These are phyloP conservation scores for Cotesia glomerata DNA, from an alignment of 1,140 invertebrate genomes.

Conservation along the genomic window DNA sequence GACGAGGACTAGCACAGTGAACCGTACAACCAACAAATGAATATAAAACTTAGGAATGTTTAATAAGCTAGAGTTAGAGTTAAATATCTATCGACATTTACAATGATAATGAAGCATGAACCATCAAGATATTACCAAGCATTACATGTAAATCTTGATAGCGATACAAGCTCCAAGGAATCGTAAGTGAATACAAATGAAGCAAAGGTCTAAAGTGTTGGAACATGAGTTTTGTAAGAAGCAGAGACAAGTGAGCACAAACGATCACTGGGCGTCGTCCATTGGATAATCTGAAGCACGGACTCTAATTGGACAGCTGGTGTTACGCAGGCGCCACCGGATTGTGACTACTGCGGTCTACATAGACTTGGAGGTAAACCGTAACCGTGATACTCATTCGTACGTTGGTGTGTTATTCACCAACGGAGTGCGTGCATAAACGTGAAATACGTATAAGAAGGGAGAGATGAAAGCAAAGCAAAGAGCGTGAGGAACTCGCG, in stretches of 20 bases:
- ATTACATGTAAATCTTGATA: not conserved
- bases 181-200: too few species aligned
- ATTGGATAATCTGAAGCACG: too few species aligned
- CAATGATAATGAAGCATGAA: too few species aligned
- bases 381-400: not conserved
- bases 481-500: slow-evolving; percentile 23
- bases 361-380: not conserved
- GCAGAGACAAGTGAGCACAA: too few species aligned
- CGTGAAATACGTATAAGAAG: slow-evolving; percentile 7
- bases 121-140: slow-evolving; percentile 14
- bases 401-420: slow-evolving; percentile 6
- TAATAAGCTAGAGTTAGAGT: too few species aligned
- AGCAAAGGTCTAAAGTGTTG: too few species aligned
- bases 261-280: too few species aligned
- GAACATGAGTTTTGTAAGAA: too few species aligned
- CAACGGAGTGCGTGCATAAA: slow-evolving; percentile 28
- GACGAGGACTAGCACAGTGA: too few species aligned
- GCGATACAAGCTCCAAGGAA: too few species aligned
- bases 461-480: slow-evolving; percentile 17
- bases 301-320: not conserved
- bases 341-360: not conserved
- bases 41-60: too few species aligned
- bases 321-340: not conserved
- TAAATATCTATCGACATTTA: slow-evolving; percentile 6
- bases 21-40: too few species aligned